These are phyloP conservation scores for Melikaiella ostensackeni DNA, from an alignment of 2,888 invertebrate species.

Conservation along the genomic window DNA sequence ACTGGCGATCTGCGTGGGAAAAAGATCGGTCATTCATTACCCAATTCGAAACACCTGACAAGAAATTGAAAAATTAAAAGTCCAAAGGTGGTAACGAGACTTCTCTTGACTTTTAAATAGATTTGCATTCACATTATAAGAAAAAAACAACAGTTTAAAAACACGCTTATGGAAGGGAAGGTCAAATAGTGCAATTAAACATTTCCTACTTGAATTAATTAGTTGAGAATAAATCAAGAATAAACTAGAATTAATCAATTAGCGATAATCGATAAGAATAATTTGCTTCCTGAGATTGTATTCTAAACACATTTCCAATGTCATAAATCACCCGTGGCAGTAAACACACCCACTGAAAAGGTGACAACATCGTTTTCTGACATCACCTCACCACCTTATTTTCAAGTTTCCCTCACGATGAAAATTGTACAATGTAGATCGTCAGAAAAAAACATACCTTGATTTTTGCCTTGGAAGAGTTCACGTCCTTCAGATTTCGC, in stretches of 20 bases:
- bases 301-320: slow-evolving; percentile 11
- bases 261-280: neutral
- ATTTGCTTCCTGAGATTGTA: slow-evolving; percentile 11
- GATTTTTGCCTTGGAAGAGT: slow-evolving; percentile 91
- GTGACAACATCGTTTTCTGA: slow-evolving; percentile 35
- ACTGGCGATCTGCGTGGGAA: slow-evolving; percentile 85
- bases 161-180: neutral
- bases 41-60: neutral
- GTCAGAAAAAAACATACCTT: slow-evolving; percentile 81
- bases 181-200: slow-evolving; percentile 3
- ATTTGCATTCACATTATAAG: neutral
- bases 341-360: slow-evolving; percentile 14
- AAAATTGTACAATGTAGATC: slow-evolving; percentile 12
- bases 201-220: slow-evolving; percentile 29
- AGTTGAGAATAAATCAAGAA: neutral
- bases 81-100: neutral
- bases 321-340: neutral
- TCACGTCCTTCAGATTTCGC: slow-evolving; percentile 88
- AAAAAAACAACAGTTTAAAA: neutral
- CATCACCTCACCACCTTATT: neutral
- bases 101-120: slow-evolving; percentile 1
- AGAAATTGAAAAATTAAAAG: slow-evolving; percentile 14
- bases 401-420: slow-evolving; percentile 5
- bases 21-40: slow-evolving; percentile 31
- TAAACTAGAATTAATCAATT: neutral